phyloP scores from a whole-genome alignment of 2,797 vertebrate species.

The Philypnodon macrostomus region DNA sequence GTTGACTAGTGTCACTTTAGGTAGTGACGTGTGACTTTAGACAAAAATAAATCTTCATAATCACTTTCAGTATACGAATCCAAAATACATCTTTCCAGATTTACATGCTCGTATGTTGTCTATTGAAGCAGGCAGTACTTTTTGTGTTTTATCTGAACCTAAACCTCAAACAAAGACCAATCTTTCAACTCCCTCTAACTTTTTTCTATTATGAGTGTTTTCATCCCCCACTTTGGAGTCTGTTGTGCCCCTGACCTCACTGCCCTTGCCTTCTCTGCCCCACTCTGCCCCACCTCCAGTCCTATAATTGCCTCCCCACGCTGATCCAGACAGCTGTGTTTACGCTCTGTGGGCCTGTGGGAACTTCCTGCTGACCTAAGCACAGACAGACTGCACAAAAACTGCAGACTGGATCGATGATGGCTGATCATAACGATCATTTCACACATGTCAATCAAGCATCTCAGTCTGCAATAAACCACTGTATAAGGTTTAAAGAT shows the following conservation, averaged over 20 bases:
- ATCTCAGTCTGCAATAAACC: neutral
- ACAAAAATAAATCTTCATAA: too few species aligned
- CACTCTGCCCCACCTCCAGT: constrained; percentile 43
- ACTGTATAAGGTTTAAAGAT: neutral
- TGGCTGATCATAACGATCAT: constrained; percentile 40
- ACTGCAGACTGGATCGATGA: constrained; percentile 34
- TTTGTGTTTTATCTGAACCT: constrained; percentile 37
- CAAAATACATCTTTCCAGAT: neutral
- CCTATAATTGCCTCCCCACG: constrained; percentile 39
- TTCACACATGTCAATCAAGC: constrained; percentile 11
- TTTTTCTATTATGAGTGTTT: constrained; percentile 1
- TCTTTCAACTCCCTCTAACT: constrained; percentile 3
- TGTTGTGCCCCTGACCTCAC: constrained; percentile 50
- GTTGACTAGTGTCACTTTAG: too few species aligned
- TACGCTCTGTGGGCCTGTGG: constrained; percentile 56
- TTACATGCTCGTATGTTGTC: constrained; percentile 15
- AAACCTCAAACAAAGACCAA: constrained; percentile 26
- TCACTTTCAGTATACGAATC: too few species aligned
- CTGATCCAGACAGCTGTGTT: constrained; percentile 69
- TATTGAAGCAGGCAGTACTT: too few species aligned
- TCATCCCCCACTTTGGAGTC: constrained; percentile 9
- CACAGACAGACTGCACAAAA: constrained; percentile 38
- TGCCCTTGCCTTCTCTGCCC: constrained; percentile 40
- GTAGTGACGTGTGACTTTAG: too few species aligned
- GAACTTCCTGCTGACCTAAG: constrained; percentile 70